Evolutionary conservation across 2,888 invertebrate genomes (phyloP).

Genomic region (Heliconius ismenius): DNA sequence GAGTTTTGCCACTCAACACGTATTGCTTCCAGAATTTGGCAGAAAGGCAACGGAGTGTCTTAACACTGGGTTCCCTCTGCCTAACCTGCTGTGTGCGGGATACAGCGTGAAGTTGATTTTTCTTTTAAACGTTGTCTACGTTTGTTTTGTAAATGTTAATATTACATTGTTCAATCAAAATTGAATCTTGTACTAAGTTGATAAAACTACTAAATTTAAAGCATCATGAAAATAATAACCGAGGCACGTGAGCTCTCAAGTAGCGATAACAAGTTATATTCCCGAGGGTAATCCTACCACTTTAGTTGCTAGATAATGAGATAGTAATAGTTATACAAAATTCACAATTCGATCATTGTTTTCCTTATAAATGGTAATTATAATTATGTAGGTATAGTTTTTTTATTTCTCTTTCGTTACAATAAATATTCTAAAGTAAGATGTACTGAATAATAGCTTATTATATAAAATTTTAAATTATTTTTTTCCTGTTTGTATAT

Average conservation of each 20-base stretch:
- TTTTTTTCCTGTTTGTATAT: neutral
- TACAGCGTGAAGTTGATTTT: no score
- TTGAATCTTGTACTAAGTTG: neutral
- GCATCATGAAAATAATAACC: neutral
- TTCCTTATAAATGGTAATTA: neutral
- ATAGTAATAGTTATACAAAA: neutral
- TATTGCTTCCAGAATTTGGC: no score
- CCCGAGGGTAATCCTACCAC: neutral
- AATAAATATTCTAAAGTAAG: no score
- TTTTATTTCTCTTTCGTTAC: no score
- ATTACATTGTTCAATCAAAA: neutral
- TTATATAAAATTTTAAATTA: no score
- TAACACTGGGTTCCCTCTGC: no score
- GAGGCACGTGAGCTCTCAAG: neutral
- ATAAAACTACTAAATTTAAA: neutral
- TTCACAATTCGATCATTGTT: neutral
- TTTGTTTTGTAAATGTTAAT: no score
- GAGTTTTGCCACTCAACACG: no score
- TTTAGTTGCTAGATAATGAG: neutral
- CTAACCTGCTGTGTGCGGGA: no score
- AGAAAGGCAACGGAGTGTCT: no score
- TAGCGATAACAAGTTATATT: constrained; percentile 2
- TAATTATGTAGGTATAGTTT: neutral
- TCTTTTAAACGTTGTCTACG: no score
- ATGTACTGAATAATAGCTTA: no score